These are phyloP conservation scores for Nothura maculosa DNA, from an alignment of 2,797 vertebrate species.

Conservation along the genomic window DNA sequence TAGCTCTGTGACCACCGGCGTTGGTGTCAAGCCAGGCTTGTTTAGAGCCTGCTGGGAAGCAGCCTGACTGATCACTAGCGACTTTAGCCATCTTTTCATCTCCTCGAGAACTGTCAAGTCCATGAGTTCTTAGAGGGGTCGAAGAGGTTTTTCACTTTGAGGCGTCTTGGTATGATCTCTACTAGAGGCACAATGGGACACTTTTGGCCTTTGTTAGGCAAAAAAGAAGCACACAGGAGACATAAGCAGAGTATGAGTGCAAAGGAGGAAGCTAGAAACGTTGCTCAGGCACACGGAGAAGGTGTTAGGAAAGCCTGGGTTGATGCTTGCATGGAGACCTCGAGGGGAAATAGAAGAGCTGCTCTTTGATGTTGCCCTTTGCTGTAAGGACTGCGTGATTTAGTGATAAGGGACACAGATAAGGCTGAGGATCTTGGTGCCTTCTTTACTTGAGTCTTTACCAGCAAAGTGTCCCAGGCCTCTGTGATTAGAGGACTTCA, in stretches of 20 bases:
- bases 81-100: neutral
- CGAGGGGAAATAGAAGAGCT: neutral
- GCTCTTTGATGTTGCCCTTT: accelerated
- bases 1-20: conserved; percentile 52
- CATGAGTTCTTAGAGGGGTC: neutral
- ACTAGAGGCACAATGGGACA: neutral
- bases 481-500: neutral
- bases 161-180: accelerated
- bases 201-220: neutral
- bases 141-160: neutral
- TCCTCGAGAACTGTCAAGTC: neutral
- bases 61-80: neutral
- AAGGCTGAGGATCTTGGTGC: neutral
- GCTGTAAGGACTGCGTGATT: accelerated
- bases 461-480: neutral
- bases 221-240: neutral
- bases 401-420: too few relatives aligned
- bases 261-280: neutral
- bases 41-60: conserved; percentile 35
- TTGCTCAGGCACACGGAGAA: accelerated
- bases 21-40: conserved; percentile 40
- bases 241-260: neutral
- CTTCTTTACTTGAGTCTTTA: neutral
- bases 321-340: neutral
- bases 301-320: neutral